phyloP scores from a whole-genome alignment of 2,888 invertebrate species.

The Coleophora deauratella region DNA sequence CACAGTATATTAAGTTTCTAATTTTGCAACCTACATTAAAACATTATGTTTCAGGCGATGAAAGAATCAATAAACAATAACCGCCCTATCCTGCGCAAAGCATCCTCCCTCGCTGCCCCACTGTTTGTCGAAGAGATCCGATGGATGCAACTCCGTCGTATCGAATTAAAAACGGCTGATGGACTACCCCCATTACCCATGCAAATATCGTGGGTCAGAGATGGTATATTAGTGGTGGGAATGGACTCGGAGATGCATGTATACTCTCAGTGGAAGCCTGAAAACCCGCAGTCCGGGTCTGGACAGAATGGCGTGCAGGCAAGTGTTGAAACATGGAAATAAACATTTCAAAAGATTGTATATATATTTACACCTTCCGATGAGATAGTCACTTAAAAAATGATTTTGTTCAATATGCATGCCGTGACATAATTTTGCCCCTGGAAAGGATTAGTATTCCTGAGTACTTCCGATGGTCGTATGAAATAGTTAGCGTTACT shows the following conservation, averaged over 20 bases:
- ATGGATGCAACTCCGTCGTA: constrained; percentile 96
- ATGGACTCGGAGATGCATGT: constrained; percentile 99
- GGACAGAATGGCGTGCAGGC: constrained; percentile 45
- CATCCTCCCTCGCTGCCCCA: constrained; percentile 92
- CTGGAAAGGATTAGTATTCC: too few relatives aligned
- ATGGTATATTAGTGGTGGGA: constrained; percentile 97
- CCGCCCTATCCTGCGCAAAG: constrained; percentile 89
- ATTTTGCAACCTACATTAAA: too few relatives aligned
- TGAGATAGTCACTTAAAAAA: too few relatives aligned
- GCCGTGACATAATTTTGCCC: too few relatives aligned
- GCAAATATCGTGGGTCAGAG: constrained; percentile 99
- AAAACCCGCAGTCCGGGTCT: constrained; percentile 46
- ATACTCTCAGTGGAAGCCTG: constrained; percentile 97
- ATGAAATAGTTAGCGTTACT: too few relatives aligned
- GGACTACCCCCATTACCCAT: constrained; percentile 97
- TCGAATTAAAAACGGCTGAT: constrained; percentile 94
- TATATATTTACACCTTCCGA: too few relatives aligned
- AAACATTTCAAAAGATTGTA: too few relatives aligned
- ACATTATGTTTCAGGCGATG: constrained; percentile 74
- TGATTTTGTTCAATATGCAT: too few relatives aligned
- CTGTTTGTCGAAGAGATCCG: constrained; percentile 93
- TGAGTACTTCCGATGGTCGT: too few relatives aligned
- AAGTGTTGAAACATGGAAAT: constrained; percentile 6
- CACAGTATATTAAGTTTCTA: too few relatives aligned
- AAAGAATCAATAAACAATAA: constrained; percentile 89